Evolutionary conservation across 2,888 invertebrate genomes (phyloP).

Genomic region (Plebejus argus): DNA sequence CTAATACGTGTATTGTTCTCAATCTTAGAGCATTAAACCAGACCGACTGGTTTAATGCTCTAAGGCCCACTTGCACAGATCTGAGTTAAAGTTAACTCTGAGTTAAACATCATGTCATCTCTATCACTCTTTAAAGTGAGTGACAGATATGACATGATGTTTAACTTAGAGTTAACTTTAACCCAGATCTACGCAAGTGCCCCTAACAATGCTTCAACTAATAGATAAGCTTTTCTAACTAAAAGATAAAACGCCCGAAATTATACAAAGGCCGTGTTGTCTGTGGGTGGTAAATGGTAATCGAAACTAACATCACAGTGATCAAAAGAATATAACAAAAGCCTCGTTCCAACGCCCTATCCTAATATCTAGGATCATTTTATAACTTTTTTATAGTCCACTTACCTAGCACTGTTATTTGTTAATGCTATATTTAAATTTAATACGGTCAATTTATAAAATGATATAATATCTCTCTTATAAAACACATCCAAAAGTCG

Average conservation of each 20-base stretch:
- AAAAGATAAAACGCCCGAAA: conserved; percentile 11
- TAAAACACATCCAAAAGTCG: not conserved
- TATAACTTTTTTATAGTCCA: not conserved
- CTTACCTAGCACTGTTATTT: not conserved
- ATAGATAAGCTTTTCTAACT: conserved; percentile 4
- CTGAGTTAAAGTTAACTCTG: no score
- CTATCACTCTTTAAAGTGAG: no score
- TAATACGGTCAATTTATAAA: not conserved
- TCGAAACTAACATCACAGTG: not conserved
- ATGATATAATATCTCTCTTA: not conserved
- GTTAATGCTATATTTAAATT: conserved; percentile 1
- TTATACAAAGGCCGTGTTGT: not conserved
- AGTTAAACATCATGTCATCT: no score
- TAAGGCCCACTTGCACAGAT: no score
- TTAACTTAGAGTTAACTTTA: no score
- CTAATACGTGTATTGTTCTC: not conserved
- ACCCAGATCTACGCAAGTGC: no score
- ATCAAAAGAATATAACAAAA: not conserved
- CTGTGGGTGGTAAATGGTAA: not conserved
- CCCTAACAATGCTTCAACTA: conserved; percentile 28
- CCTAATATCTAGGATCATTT: not conserved
- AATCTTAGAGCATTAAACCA: no score
- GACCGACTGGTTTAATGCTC: no score
- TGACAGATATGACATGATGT: no score
- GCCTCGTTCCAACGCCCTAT: not conserved